Percentiles rank a stretch among this genome's conserved stretches.
phyloP scores from a whole-genome alignment of 2,797 vertebrate species.

The Sciurus carolinensis region DNA sequence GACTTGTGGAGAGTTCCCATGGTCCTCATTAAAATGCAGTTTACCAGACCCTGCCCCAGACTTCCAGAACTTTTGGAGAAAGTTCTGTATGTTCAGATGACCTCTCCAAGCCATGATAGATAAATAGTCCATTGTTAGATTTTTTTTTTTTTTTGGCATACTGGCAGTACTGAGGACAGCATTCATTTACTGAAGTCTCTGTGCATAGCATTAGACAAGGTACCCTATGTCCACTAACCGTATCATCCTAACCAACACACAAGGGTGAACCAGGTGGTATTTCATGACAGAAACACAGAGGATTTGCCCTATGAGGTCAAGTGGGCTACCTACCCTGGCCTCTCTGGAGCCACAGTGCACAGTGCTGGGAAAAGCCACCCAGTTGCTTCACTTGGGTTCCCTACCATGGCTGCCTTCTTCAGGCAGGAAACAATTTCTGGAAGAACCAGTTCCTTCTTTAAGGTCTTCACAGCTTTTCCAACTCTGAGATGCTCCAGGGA shows the following conservation, averaged over 20 bases:
- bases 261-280: not conserved
- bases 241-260: not conserved
- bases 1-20: not conserved
- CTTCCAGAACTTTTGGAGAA: not conserved
- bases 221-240: not conserved
- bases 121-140: not conserved
- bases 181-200: not conserved
- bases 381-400: not conserved
- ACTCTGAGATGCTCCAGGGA: constrained; percentile 12
- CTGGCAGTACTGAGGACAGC: not conserved
- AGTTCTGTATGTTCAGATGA: not conserved
- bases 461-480: not conserved
- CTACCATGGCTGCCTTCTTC: not conserved
- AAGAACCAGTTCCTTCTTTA: constrained; percentile 6
- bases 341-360: not conserved
- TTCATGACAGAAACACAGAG: not conserved
- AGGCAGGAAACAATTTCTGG: not conserved
- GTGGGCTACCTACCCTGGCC: not conserved
- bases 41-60: not conserved
- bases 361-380: not conserved
- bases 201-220: not conserved
- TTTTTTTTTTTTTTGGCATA: not conserved
- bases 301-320: not conserved
- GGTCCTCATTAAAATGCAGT: not conserved
- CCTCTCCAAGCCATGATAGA: not conserved